Conservation (phyloP, 2,797 vertebrate genomes). For the Acanthiza pusilla region DNA sequence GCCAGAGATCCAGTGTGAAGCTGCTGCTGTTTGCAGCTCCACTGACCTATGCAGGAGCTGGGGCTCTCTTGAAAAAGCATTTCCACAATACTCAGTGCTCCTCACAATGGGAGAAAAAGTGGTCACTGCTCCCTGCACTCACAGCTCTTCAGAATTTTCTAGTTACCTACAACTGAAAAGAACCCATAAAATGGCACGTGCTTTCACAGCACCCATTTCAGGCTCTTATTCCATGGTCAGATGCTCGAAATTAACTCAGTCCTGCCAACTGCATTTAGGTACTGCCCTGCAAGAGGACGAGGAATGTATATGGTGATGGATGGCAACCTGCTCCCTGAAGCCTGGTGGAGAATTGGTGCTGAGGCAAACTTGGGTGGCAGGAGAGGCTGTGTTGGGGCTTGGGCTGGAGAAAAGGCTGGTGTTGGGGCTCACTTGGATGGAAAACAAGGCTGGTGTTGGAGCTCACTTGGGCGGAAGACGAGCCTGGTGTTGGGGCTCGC, state of each 20-base stretch:
- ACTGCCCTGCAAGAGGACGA: background rate
- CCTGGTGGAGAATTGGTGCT: rapidly evolving
- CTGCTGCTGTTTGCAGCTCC: background rate
- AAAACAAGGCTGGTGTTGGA: too few relatives aligned
- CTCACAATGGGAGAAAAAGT: background rate
- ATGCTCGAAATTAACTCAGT: background rate
- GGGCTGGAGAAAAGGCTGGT: background rate
- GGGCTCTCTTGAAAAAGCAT: background rate
- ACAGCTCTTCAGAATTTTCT: background rate
- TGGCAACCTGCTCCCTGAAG: background rate
- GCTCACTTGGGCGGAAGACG: too few relatives aligned
- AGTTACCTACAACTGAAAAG: background rate
- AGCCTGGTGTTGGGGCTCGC: too few relatives aligned
- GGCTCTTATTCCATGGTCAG: background rate
- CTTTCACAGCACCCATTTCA: background rate
- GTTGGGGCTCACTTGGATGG: rapidly evolving
- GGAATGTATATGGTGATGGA: background rate
- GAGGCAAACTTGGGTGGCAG: too few relatives aligned
- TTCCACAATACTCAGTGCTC: background rate
- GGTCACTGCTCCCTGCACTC: background rate
- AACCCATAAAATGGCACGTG: background rate
- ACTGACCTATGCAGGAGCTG: background rate
- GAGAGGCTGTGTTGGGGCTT: background rate
- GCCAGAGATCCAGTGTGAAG: background rate
- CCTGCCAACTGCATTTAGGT: background rate